Base-by-base conservation (phyloP, 1,140 invertebrate species). In the Ectropis grisescens region DNA sequence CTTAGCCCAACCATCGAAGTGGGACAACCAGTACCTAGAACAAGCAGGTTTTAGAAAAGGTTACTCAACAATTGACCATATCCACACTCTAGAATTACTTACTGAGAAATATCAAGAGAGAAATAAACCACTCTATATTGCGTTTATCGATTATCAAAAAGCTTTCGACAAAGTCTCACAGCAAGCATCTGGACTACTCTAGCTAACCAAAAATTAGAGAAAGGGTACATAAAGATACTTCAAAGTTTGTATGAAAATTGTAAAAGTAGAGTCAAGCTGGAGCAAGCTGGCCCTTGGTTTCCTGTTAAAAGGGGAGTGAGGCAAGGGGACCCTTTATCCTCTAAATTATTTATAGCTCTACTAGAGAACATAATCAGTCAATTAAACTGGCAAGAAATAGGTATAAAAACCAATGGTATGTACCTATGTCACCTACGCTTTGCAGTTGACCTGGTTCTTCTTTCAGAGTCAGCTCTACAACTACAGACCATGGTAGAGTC, bases 21-120 rank as follows among this genome's bases (percentile, higher is more conserved):
- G n/a, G 10, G n/a, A n/a, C 24, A 26, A 26, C 24, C 24, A n/a
- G n/a, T n/a, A n/a, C 24, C 4, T 26, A 26, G 24, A 26, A 26
- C 24, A 26, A 26, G 24, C 24, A 10, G 24, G 24, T 6, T 26
- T 26, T 10, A 26, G 24, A 26, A 26, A 26, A 10, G n/a, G 24
- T 10, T 26, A 6, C 24, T 26, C 24, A 3, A 26, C 24, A 2
- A 10, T 26, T 7, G 24, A 26, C 24, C 24, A 26, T 26, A 26
- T 26, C 24, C 24, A 26, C 24, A 26, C 24, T 3, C 24, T 26
- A 3, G 24, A 26, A 26, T n/a, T 26, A n/a, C 24, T 26, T 4
- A 26, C 10, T 2, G 24, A 26, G 10, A 26, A 26, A 26, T 26
- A 26, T n/a, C 24, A 26, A 10, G 24, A 26, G 24, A 26, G 10